Evolutionary conservation across 2,113 vertebrate genomes (phyloP), one percentile per base, ranked within the genome.

Genomic region (Chelonoidis abingdonii): DNA sequence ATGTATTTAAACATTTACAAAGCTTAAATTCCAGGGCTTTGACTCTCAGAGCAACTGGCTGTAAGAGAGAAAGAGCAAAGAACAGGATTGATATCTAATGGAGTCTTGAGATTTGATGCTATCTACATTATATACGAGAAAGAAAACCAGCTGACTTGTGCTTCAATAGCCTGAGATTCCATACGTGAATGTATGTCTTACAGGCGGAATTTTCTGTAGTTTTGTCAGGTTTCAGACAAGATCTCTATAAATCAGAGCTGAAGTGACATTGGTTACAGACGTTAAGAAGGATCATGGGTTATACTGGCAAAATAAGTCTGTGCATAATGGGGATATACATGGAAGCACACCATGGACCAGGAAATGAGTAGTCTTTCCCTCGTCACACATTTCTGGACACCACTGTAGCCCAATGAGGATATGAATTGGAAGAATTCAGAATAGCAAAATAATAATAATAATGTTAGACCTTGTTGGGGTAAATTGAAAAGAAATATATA

Each of bases 121-220:
- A 21, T 2, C 69, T n/a, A 16, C 38, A n/a, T 0, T 2, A 25
- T 19, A 25, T n/a, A 35, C 1, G 5, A 29, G 3, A 16, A 49
- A 49, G 47, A 72, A 44, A 76, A 5, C 21, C 2, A 35, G 21
- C 13, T 16, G 41, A 27, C 56, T 24, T 2, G 8, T 35, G 69
- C 56, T 57, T 50, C 5, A 24, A 41, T 2, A 78, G 49, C 1
- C 47, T 4, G 29, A n/a, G 57, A 47, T 16, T 11, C 24, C 22
- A 41, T n/a, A 8, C 3, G 10, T 1, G 4, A 2, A 5, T 35
- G 56, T 22, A 4, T 21, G 49, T 16, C 56, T 25, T 31, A 6
- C 10, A 72, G 85, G 8, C 10, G 22, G 41, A 54, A 41, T 8
- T 9, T 53, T 47, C 75, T 47, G 59, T 2, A 21, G 52, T 10